phyloP scores from a whole-genome alignment of 2,113 vertebrate species.

The Hemiscyllium ocellatum region DNA sequence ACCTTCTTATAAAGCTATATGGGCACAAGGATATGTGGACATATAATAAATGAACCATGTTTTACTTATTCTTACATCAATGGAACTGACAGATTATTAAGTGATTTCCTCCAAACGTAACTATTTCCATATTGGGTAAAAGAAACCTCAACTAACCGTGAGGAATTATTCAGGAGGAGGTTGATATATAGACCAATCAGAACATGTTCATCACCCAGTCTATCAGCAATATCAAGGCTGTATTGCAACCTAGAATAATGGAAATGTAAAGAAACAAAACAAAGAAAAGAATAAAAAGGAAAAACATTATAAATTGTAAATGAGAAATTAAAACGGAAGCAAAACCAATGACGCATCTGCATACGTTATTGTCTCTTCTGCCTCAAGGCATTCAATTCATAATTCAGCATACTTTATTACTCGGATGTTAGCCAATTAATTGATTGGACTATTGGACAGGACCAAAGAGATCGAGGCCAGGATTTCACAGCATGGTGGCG shows the following conservation, averaged over 20 bases:
- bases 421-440: neutral
- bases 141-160: constrained; percentile 86
- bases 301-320: constrained; percentile 38
- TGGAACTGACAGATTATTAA: neutral
- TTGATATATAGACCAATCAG: constrained; percentile 95
- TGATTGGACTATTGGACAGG: neutral
- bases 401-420: neutral
- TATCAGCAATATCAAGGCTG: constrained; percentile 94
- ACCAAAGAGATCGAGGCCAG: neutral
- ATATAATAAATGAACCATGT: neutral
- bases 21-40: neutral
- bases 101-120: neutral
- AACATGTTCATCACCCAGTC: constrained; percentile 95
- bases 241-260: constrained; percentile 85
- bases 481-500: neutral
- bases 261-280: constrained; percentile 48
- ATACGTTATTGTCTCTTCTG: neutral
- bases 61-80: neutral
- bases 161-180: constrained; percentile 82
- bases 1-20: neutral
- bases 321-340: neutral
- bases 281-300: constrained; percentile 38
- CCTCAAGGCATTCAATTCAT: constrained; percentile 1
- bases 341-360: neutral
- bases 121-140: constrained; percentile 17